A percentile compares a stretch with the other conserved stretches of the same genome.
phyloP scores from a whole-genome alignment of 2,113 vertebrate species.

The Aphelocoma coerulescens region DNA sequence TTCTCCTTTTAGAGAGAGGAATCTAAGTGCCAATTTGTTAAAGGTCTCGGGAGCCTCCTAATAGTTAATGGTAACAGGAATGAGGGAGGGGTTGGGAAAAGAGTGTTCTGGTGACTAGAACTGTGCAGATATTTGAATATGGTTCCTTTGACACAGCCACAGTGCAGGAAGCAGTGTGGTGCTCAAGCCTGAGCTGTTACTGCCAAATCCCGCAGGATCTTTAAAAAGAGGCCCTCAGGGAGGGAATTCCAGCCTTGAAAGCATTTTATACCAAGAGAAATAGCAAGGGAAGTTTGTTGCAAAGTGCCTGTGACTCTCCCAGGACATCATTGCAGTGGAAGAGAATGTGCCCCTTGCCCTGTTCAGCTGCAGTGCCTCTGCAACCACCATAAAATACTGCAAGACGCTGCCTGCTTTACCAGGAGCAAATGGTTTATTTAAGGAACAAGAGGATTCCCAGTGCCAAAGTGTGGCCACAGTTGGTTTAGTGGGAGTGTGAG shows the following conservation, averaged over 20 bases:
- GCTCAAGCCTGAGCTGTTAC: not conserved
- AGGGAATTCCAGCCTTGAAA: not conserved
- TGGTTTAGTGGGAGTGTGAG: not conserved
- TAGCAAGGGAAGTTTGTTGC: not conserved
- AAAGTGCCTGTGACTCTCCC: not conserved
- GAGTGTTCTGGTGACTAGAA: not conserved
- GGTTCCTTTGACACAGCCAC: not conserved
- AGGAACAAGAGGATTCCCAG: not conserved
- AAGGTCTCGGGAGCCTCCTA: not conserved
- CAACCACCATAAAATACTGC: not conserved
- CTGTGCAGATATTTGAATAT: not conserved
- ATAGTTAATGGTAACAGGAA: not conserved
- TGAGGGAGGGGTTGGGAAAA: not conserved
- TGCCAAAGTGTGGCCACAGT: not conserved
- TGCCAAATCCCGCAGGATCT: not conserved
- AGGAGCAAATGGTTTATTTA: not conserved
- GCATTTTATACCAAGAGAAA: not conserved
- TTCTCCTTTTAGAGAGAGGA: not conserved
- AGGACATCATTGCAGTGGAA: not conserved
- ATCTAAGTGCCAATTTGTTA: not conserved
- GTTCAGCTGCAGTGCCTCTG: not conserved
- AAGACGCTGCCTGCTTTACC: not conserved
- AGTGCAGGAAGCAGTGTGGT: not conserved
- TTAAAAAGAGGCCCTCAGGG: not conserved
- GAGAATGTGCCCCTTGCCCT: not conserved